These are phyloP conservation scores for Corythornis leucogaster DNA, from an alignment of 2,797 vertebrate genomes.

Conservation along the genomic window DNA sequence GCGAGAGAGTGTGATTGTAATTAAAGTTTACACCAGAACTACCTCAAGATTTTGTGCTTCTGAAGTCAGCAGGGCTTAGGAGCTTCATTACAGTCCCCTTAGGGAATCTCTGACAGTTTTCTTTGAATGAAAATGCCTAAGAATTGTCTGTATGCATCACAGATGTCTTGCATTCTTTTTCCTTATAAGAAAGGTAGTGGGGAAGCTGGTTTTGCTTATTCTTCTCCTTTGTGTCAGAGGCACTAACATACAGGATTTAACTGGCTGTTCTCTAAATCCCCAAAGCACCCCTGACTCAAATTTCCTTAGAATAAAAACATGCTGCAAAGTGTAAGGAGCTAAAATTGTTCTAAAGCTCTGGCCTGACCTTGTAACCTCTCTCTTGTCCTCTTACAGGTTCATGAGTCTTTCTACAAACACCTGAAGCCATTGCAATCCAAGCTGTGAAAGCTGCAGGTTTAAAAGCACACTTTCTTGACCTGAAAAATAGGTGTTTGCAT, in stretches of 20 bases:
- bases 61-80: background rate
- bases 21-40: background rate
- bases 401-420: conserved; percentile 92
- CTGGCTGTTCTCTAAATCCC: background rate
- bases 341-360: background rate
- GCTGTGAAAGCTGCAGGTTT: conserved; percentile 80
- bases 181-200: background rate
- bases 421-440: conserved; percentile 93
- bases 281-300: background rate
- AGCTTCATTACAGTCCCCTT: background rate
- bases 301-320: background rate
- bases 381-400: conserved; percentile 82
- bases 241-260: background rate
- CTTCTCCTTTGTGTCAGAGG: background rate
- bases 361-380: background rate
- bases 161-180: background rate
- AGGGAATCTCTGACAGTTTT: background rate
- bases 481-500: background rate
- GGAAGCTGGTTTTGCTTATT: background rate
- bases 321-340: background rate
- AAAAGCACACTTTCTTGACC: background rate
- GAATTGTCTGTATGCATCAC: background rate
- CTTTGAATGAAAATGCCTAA: background rate
- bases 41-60: background rate
- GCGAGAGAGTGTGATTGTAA: background rate